Conservation (phyloP, 1,140 invertebrate genomes). For the Saccostrea cuccullata region DNA sequence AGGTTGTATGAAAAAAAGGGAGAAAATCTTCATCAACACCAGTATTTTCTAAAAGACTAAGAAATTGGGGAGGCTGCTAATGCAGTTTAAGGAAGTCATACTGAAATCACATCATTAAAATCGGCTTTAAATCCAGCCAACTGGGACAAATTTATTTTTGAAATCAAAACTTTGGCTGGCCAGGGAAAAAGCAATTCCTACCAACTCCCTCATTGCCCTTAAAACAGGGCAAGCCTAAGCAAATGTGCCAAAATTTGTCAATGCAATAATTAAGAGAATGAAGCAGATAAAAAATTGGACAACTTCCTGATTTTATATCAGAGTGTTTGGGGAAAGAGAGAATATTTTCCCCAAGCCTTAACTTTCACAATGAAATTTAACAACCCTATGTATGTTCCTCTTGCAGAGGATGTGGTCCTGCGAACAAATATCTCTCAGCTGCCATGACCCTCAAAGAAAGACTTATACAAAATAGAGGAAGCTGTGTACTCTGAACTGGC, state of each 20-base stretch:
- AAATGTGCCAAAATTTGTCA: constrained; percentile 22
- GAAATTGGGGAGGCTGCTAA: neutral
- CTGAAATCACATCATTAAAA: neutral
- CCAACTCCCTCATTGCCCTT: constrained; percentile 20
- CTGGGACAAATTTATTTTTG: constrained; percentile 15
- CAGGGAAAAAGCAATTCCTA: neutral
- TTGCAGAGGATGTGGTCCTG: constrained; percentile 29
- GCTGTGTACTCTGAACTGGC: neutral
- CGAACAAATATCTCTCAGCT: neutral
- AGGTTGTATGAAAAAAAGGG: constrained; percentile 15
- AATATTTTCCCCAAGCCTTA: neutral
- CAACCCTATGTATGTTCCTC: constrained; percentile 3
- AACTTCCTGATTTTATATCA: constrained; percentile 8
- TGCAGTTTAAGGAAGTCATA: neutral
- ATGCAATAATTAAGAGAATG: constrained; percentile 23
- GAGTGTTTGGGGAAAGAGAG: neutral
- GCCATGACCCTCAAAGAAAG: neutral
- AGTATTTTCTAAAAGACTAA: constrained; percentile 21
- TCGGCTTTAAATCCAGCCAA: neutral
- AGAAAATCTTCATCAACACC: neutral
- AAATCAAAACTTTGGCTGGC: neutral
- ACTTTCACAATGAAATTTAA: constrained; percentile 32
- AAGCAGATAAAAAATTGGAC: neutral
- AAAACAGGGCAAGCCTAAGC: constrained; percentile 11
- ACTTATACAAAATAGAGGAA: too few species aligned